Evolutionary conservation across 2,797 vertebrate species (phyloP), one percentile per base, ranked within the genome.

Genomic region (Euphonia xanthogaster): DNA sequence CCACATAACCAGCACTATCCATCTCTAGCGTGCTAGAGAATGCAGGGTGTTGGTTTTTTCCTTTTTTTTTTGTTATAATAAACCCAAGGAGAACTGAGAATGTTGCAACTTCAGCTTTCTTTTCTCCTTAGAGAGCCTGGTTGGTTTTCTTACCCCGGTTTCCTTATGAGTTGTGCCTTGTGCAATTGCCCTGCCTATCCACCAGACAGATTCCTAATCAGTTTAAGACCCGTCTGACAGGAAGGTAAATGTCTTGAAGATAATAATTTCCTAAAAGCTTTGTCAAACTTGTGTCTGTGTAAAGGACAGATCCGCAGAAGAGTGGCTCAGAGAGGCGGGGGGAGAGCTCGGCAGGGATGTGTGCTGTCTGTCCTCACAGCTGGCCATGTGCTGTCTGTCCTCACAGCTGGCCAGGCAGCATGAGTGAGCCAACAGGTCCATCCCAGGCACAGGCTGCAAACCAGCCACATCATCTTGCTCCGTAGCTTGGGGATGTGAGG

Each of bases 361-460:
- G 14, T 44, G 63, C 28, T 48, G 33, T 66, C 42, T 77, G 80
- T 57, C 37, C 55, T n/a, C 18, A 2, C 3, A 19, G 23, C 23
- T 39, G 61, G 42, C 44, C 44, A 8, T 80, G 13, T 42, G 62
- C 27, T 47, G 35, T 65, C 42, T 76, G 79, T 60, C 35, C 54
- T 33, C 15, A 3, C 3, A 20, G 23, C 24, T 39, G 61, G 42
- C 42, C 48, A 9, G 48, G 54, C 53, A 78, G 47, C 13, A 2
- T 0, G 0, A 55, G 39, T 3, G 1, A 63, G 51, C 66, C 4
- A 8, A 10, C 45, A 21, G 25, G 50, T 74, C 58, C 25, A 2
- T 31, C 27, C 6, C 25, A 30, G 65, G 37, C 22, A 3, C 68
- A 25, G 58, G 67, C 77, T 62, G 60, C 1, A 3, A 55, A 70